These are phyloP conservation scores for Dicerorhinus sumatrensis DNA, from an alignment of 2,113 vertebrate genomes.

Conservation along the genomic window DNA sequence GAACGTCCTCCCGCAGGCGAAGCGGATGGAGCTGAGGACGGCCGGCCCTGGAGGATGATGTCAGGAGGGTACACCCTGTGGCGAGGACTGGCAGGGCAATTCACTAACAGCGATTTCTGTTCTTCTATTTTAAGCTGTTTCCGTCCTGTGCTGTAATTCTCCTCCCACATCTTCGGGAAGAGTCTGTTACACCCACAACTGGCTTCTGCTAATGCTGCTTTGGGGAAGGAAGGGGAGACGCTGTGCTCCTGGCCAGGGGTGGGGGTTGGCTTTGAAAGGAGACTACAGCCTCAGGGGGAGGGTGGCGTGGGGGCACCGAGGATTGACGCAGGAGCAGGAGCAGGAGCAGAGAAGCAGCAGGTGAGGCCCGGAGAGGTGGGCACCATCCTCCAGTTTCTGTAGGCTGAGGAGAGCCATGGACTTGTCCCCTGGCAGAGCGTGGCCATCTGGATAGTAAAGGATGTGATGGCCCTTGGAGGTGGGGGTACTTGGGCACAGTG, in stretches of 20 bases:
- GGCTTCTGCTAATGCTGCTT: not conserved
- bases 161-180: not conserved
- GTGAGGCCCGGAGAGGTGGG: not conserved
- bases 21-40: not conserved
- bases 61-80: not conserved
- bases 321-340: too few species aligned
- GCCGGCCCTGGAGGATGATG: not conserved
- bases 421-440: not conserved
- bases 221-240: not conserved
- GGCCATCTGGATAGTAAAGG: not conserved
- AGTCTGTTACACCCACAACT: not conserved
- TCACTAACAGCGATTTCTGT: not conserved
- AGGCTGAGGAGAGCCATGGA: not conserved
- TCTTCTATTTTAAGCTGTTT: slow-evolving; percentile 22
- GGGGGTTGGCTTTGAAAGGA: not conserved
- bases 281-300: too few species aligned
- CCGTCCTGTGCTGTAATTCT: not conserved
- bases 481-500: not conserved
- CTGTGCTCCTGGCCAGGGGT: not conserved
- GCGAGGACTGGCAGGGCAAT: not conserved
- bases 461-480: not conserved
- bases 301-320: too few species aligned
- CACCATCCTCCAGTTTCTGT: not conserved
- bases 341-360: not conserved
- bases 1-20: not conserved